Base-by-base conservation (phyloP, 64 coral and sea anemone species). In the Catalaphyllia jardinei region DNA sequence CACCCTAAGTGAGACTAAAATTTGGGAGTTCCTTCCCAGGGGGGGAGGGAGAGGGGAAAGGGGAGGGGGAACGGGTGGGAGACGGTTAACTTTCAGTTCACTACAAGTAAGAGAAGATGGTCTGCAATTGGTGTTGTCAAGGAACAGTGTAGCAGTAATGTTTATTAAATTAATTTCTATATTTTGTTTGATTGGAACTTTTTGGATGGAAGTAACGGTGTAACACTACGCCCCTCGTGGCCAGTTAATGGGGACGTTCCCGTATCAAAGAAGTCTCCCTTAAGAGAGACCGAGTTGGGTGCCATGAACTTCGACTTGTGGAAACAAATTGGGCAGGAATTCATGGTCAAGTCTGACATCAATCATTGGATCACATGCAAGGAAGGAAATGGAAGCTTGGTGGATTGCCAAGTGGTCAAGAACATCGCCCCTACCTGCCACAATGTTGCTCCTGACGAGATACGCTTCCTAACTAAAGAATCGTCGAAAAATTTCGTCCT, bases 281-380 rank as follows among this genome's bases (percentile, higher is more conserved):
- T 89, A 35, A 49, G 76, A 31, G 88, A 89, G 46, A 79, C 76
- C 5, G 0, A 51, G 20, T 73, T 8, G 60, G 77, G 38, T 9
- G 77, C 88, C 42, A 82, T 90, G 88, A 49, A 90, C 52, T 90
- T 90, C 46, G 71, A 52, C 7, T 35, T 80, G 11, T 90, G 88
- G 88, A 73, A 74, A 69, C 77, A 28, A 35, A 25, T 90, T 4
- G 88, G 88, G 4, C 24, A 65, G 3, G 77, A 90, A 59, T 79
- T 88, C 27, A 78, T 93, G 65, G 79, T 75, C 73, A 94, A 90
- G 52, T 87, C 81, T 10, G 87, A 94, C 38, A 90, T 94, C 8
- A 94, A 91, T 62, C 82, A 94, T 55, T 94, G 93, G 88, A 87
- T 94, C 49, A 18, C 14, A 4, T 94, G 93, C 31, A 24, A 52